Evolutionary conservation across 2,113 vertebrate genomes (phyloP).

Genomic region (Aspiorhynchus laticeps): DNA sequence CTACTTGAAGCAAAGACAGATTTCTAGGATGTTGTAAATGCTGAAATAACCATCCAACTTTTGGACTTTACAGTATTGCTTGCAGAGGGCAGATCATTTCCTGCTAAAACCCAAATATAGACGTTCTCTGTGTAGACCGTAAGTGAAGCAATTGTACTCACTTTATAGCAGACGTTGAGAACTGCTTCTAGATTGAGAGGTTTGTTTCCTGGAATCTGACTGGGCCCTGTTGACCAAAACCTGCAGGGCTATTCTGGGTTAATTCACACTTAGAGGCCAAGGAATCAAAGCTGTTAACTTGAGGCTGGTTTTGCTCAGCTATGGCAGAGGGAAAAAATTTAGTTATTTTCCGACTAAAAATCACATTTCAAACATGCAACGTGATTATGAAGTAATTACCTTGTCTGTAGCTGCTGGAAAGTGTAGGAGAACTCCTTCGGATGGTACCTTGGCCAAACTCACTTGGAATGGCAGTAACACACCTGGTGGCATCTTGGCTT

Average conservation of each 20-base stretch:
- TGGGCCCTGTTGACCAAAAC: constrained; percentile 4
- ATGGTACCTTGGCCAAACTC: constrained; percentile 16
- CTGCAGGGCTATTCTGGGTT: background rate
- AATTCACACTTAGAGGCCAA: background rate
- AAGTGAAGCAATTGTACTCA: constrained; percentile 2
- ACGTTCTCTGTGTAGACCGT: background rate
- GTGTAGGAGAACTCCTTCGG: background rate
- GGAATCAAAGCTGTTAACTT: background rate
- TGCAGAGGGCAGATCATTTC: background rate
- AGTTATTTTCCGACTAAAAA: background rate
- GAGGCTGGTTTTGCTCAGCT: constrained; percentile 3
- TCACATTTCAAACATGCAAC: background rate
- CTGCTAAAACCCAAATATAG: background rate
- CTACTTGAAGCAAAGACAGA: background rate
- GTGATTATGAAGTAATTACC: background rate
- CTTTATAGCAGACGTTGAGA: background rate
- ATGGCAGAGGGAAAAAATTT: background rate
- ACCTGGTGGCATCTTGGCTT: background rate
- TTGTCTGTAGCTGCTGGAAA: constrained; percentile 10
- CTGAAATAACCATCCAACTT: background rate
- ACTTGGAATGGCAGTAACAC: background rate
- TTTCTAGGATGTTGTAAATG: background rate
- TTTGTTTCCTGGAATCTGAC: background rate
- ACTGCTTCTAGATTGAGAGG: background rate
- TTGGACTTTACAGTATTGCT: background rate